These are phyloP conservation scores for Mythimna loreyi DNA, from an alignment of 2,888 invertebrate species.

Conservation along the genomic window DNA sequence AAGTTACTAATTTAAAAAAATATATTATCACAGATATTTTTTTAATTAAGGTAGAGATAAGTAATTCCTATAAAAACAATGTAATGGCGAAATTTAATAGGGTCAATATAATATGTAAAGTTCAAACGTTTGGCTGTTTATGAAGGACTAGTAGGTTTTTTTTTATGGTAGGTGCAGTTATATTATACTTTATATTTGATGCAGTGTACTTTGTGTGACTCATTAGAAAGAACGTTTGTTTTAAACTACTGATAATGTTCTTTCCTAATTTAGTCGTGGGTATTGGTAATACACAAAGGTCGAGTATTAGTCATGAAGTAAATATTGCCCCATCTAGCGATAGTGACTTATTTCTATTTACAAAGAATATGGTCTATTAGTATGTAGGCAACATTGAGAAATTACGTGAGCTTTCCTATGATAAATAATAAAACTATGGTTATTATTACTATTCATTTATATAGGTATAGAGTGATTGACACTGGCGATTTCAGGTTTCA, in stretches of 20 bases:
- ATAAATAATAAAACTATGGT: no score
- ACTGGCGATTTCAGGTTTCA: no score
- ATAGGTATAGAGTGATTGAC: no score
- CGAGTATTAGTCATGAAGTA: constrained; percentile 7
- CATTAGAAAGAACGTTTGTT: constrained; percentile 43
- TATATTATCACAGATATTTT: no score
- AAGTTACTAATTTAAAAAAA: no score
- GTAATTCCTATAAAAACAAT: no score
- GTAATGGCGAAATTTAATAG: no score
- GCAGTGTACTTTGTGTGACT: constrained; percentile 27
- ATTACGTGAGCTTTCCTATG: background rate
- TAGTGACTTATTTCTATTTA: background rate
- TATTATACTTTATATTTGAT: background rate
- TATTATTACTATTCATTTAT: no score
- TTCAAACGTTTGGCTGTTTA: background rate
- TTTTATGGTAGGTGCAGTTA: no score
- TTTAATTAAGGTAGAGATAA: no score
- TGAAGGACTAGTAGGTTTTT: background rate
- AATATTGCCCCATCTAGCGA: constrained; percentile 9
- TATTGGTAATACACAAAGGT: constrained; percentile 4
- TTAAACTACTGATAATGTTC: constrained; percentile 31
- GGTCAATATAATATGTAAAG: no score
- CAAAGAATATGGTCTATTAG: background rate
- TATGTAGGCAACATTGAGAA: background rate
- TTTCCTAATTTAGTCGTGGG: constrained; percentile 31